These are phyloP conservation scores for Nomia melanderi DNA, from an alignment of 1,140 invertebrate species.

Conservation along the genomic window DNA sequence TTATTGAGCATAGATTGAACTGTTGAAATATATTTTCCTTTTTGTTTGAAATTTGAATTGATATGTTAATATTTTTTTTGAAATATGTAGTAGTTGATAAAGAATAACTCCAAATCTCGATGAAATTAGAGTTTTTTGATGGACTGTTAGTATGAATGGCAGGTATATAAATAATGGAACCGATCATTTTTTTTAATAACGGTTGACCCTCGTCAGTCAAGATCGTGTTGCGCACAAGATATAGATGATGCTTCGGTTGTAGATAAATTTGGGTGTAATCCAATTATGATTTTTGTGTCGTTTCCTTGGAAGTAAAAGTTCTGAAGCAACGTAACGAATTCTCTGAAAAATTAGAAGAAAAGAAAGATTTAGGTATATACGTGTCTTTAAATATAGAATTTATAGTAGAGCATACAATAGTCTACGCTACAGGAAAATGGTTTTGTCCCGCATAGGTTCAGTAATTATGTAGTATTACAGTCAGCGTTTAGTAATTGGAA, in stretches of 20 bases:
- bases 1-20: no score
- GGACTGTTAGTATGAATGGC: not conserved
- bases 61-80: no score
- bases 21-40: no score
- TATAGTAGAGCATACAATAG: no score
- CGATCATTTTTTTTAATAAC: slow-evolving; percentile 43
- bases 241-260: not conserved
- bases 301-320: not conserved
- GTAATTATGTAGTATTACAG: not conserved
- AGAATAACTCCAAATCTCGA: not conserved
- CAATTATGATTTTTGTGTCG: not conserved
- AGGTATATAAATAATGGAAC: slow-evolving; percentile 29
- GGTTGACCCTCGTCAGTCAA: slow-evolving; percentile 46
- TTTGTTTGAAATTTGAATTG: no score
- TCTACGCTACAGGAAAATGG: no score
- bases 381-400: no score
- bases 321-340: no score
- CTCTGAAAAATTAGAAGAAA: no score
- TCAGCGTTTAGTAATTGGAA: not conserved
- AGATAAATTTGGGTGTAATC: not conserved
- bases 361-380: no score
- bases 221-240: slow-evolving; percentile 19
- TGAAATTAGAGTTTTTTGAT: slow-evolving; percentile 7
- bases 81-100: no score
- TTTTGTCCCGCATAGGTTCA: no score